Percentiles rank a stretch among this genome's conserved stretches.
These are phyloP conservation scores for Cyphomyrus plagiostoma DNA, from an alignment of 2,113 vertebrate genomes.

Conservation along the genomic window DNA sequence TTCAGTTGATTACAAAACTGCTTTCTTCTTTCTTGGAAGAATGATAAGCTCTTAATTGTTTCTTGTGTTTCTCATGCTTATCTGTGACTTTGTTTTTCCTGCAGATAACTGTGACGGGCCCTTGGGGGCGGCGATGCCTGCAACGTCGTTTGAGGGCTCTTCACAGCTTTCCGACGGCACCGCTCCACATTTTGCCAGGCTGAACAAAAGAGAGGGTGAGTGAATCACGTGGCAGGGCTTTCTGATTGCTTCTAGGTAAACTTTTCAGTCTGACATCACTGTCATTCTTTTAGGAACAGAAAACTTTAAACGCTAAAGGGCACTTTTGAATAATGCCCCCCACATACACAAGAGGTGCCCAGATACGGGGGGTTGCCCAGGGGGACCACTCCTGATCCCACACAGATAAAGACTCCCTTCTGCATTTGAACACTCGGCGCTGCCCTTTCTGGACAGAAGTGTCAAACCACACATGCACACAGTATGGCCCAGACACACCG, in stretches of 20 bases:
- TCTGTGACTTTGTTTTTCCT: constrained; percentile 23
- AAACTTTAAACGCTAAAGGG: not conserved
- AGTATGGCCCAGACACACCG: not conserved
- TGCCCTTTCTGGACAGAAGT: not conserved
- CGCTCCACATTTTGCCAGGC: constrained; percentile 78
- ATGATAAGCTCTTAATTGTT: not conserved
- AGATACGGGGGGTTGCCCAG: not conserved
- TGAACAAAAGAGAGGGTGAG: constrained; percentile 88
- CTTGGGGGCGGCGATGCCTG: constrained; percentile 69
- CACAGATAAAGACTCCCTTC: not conserved
- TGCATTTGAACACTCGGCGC: not conserved
- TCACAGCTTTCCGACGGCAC: constrained; percentile 78
- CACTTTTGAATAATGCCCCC: not conserved
- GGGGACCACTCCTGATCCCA: not conserved
- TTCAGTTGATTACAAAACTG: not conserved
- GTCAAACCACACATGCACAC: not conserved
- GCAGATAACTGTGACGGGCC: constrained; percentile 85
- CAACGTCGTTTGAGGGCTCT: constrained; percentile 80
- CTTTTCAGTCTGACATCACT: not conserved
- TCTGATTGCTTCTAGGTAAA: not conserved
- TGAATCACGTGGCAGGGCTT: constrained; percentile 37
- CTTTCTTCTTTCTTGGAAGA: not conserved
- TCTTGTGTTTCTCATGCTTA: not conserved
- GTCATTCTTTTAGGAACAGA: not conserved
- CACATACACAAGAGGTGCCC: not conserved